Percentiles rank a stretch among this genome's conserved stretches.
phyloP scores from a whole-genome alignment of 2,113 vertebrate species.

The Halichoeres trimaculatus region DNA sequence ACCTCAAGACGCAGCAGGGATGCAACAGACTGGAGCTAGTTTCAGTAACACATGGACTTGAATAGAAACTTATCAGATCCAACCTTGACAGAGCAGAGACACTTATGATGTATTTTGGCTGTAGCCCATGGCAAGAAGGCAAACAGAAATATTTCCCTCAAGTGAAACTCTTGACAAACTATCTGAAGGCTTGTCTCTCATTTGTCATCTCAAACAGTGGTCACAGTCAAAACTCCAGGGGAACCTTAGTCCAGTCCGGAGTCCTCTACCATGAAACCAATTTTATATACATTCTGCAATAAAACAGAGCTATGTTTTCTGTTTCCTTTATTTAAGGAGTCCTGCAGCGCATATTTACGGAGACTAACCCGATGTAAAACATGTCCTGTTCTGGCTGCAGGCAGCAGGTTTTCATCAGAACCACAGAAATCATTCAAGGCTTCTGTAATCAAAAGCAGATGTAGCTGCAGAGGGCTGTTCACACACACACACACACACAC shows the following conservation, averaged over 20 bases:
- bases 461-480: conserved; percentile 35
- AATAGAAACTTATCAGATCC: no score
- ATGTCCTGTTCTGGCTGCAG: conserved; percentile 48
- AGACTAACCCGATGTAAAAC: conserved; percentile 57
- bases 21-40: no score
- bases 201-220: background rate
- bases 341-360: conserved; percentile 16
- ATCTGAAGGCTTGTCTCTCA: background rate
- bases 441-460: conserved; percentile 71
- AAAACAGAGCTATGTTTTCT: conserved; percentile 41
- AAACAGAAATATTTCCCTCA: background rate
- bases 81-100: no score
- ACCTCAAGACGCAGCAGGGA: no score
- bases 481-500: conserved; percentile 28
- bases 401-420: conserved; percentile 60
- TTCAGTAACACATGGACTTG: no score
- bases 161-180: background rate
- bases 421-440: conserved; percentile 39
- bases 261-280: conserved; percentile 24
- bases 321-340: conserved; percentile 46
- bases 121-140: no score
- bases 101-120: no score
- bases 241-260: conserved; percentile 7
- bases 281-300: conserved; percentile 22
- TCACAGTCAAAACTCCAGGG: background rate